Evolutionary conservation across 2,888 invertebrate species (phyloP), one percentile per base, ranked within the genome.

Genomic region (Diaprepes abbreviatus): DNA sequence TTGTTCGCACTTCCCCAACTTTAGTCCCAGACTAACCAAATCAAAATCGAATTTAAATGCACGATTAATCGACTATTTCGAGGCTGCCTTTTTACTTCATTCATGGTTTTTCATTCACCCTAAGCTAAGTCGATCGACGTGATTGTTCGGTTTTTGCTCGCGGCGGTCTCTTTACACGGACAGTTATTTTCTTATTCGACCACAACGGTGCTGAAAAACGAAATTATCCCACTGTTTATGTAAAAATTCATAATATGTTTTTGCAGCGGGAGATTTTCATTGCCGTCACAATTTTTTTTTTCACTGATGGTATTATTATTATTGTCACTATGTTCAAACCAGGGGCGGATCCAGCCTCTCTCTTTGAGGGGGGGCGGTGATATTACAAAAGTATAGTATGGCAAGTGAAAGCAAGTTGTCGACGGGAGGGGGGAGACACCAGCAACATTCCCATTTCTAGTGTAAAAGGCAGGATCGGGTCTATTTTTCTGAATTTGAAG

Each of bases 41-140:
- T 50, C 50, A 48, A 58, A 66, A 58, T 66, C 66, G 50, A 48
- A 66, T 66, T 66, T 66, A 58, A 66, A 58, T 66, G 66, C 66
- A 58, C 66, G 66, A 66, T 65, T 65, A 57, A 35, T 14, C 57
- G 65, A 57, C 48, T 48, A 65, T 65, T 65, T 58, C 50, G 50
- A 58, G 50, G 17, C 55, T 36, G 17, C 50, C 48, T 58, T 66
- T 58, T 58, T 40, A 35, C 21, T 45, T 45, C 65, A 57, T 65
- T 65, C 45, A 57, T 48, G 57, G 33, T 65, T 65, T 65, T 65
- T 57, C 65, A 65, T 65, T 65, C 54, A 40, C 52, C 40, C 63
- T 50, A 33, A 63, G 16, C 63, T 52, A 54, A 54, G 63, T 52
- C 54, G 63, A 21, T 16, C 31, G 14, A 65, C 65, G 65, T 65